Evolutionary conservation across 2,113 vertebrate genomes (phyloP), one percentile per base, ranked within the genome.

Genomic region (Seriola rivoliana): DNA sequence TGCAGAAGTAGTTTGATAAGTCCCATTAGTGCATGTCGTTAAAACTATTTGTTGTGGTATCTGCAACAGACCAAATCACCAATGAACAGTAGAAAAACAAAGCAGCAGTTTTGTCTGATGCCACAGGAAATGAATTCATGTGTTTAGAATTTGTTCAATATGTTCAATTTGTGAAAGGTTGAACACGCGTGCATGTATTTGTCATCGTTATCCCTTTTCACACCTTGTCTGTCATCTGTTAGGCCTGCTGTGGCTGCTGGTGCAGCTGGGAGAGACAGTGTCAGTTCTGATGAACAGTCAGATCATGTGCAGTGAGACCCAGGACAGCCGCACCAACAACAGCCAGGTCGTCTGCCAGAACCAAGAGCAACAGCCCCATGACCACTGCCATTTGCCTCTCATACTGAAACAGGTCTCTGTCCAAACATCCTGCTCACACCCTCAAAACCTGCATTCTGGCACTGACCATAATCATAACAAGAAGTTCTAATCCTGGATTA

Each of bases 341-440:
- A 80, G 78, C 81, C 89, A 85, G 78, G 75, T 5, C 78, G 66
- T 84, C 71, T 64, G 82, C 79, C 94, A 90, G 71, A 81, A 87
- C 89, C 88, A 84, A 89, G 91, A 92, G 88, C 92, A 94, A 85
- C 91, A 91, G 85, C 82, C 84, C 62, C 50, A 72, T 44, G 90
- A 89, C 23, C 87, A 91, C 83, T 94, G 93, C 91, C 94, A 94
- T 67, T 89, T 99, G 82, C 97, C 97, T 60, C 95, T 99, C 88
- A 89, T 97, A 78, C 94, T 99, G 81, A 99, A 99, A 95, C 98
- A 97, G 96, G 98, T 99, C 80, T 80, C 82, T 87, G 88, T 93
- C 86, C 82, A 93, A 93, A 94, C 89, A 94, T 92, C 89, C 92
- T 91, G 91, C 85, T 82, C 73, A 66, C 84, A 64, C 58, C 58